Conservation (phyloP, 2,888 invertebrate species). For the Aethes cnicana region DNA sequence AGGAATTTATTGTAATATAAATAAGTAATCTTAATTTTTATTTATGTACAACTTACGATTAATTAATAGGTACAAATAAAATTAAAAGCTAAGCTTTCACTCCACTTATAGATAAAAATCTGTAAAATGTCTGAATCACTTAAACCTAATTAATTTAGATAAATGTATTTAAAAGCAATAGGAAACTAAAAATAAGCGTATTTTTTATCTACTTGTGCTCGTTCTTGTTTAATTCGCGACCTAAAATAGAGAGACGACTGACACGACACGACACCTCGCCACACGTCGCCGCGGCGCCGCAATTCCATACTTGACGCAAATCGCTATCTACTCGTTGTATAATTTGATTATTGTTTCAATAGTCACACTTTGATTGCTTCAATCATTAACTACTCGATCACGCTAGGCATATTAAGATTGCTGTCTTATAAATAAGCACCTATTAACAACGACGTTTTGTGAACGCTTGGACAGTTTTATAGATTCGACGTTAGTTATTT, state of each 20-base stretch:
- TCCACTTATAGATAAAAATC: constrained; percentile 29
- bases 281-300: background rate
- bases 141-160: constrained; percentile 21
- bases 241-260: constrained; percentile 9
- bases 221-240: constrained; percentile 44
- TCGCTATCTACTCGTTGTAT: constrained; percentile 61
- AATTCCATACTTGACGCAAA: constrained; percentile 1
- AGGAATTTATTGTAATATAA: constrained; percentile 15
- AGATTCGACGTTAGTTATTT: constrained; percentile 5
- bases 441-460: constrained; percentile 51
- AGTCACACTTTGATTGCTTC: constrained; percentile 47
- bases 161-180: constrained; percentile 38
- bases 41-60: constrained; percentile 40
- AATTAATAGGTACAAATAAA: constrained; percentile 9
- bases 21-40: constrained; percentile 36
- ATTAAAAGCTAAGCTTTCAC: constrained; percentile 34
- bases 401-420: constrained; percentile 49
- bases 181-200: constrained; percentile 51
- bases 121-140: constrained; percentile 29
- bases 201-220: constrained; percentile 45
- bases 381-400: constrained; percentile 45
- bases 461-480: constrained; percentile 50
- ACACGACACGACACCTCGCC: background rate
- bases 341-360: constrained; percentile 52
- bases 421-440: constrained; percentile 59